phyloP scores from a whole-genome alignment of 2,888 invertebrate genomes.

The Eueremaeus valkanovi region DNA sequence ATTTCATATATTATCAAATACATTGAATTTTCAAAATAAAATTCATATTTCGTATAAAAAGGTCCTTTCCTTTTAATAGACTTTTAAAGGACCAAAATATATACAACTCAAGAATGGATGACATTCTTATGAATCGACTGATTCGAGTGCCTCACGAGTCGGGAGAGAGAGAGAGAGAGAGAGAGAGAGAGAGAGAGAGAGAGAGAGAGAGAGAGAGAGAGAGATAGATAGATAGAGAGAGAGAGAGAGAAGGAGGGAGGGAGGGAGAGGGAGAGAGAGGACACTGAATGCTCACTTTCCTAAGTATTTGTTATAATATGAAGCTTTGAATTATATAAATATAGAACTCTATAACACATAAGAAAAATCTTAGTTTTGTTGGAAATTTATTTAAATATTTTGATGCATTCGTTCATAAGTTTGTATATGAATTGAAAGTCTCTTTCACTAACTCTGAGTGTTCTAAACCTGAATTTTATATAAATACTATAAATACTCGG shows the following conservation, averaged over 20 bases:
- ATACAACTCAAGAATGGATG: slow-evolving; percentile 5
- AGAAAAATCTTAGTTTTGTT: background rate
- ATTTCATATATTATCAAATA: background rate
- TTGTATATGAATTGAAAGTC: background rate
- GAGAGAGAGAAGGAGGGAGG: background rate
- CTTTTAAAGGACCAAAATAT: background rate
- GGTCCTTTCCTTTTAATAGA: slow-evolving; percentile 4
- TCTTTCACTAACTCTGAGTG: background rate
- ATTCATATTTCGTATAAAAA: slow-evolving; percentile 21
- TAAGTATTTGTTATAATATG: background rate
- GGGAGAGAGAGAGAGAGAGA: too few relatives aligned
- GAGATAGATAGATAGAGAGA: too few relatives aligned
- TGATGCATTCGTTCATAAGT: background rate
- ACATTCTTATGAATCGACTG: background rate
- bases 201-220: too few relatives aligned
- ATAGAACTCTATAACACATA: background rate
- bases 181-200: too few relatives aligned
- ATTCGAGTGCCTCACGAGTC: slow-evolving; percentile 2
- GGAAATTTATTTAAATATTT: background rate
- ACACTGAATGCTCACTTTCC: background rate
- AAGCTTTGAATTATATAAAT: background rate
- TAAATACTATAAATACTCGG: slow-evolving; percentile 6
- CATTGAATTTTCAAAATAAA: slow-evolving; percentile 19
- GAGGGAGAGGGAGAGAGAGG: background rate
- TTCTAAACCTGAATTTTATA: slow-evolving; percentile 16